Evolutionary conservation across 2,888 invertebrate genomes (phyloP).

Genomic region (Diarsia mendica): DNA sequence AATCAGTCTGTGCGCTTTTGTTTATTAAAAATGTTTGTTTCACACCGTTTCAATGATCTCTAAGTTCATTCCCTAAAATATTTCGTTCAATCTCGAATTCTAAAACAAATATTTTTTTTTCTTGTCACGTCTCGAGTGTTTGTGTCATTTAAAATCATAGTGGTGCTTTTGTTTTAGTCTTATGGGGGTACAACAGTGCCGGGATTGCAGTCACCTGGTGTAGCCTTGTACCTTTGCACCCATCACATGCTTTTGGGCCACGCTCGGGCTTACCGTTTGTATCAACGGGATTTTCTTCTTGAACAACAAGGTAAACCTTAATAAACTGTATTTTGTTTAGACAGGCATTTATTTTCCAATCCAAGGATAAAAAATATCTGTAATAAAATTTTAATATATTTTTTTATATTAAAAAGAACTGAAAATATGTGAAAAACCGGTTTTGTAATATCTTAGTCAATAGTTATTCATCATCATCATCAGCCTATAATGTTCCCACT

Average conservation of each 20-base stretch:
- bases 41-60: neutral
- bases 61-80: neutral
- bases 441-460: neutral
- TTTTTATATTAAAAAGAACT: no score
- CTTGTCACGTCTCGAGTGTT: neutral
- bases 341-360: neutral
- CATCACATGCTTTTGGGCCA: conserved; percentile 36
- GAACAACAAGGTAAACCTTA: conserved; percentile 15
- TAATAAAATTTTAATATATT: no score
- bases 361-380: neutral
- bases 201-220: conserved; percentile 1
- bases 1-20: no score
- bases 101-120: neutral
- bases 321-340: neutral
- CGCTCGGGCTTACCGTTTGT: conserved; percentile 35
- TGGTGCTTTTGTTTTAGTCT: neutral
- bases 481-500: no score
- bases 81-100: neutral
- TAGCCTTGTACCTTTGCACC: conserved; percentile 25
- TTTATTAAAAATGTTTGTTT: no score
- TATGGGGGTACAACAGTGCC: conserved; percentile 3
- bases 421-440: neutral
- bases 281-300: conserved; percentile 28
- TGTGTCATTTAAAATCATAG: neutral
- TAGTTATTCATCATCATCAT: no score